Base-by-base conservation (phyloP, 2,113 vertebrate genomes). In the Pangasianodon hypophthalmus region DNA sequence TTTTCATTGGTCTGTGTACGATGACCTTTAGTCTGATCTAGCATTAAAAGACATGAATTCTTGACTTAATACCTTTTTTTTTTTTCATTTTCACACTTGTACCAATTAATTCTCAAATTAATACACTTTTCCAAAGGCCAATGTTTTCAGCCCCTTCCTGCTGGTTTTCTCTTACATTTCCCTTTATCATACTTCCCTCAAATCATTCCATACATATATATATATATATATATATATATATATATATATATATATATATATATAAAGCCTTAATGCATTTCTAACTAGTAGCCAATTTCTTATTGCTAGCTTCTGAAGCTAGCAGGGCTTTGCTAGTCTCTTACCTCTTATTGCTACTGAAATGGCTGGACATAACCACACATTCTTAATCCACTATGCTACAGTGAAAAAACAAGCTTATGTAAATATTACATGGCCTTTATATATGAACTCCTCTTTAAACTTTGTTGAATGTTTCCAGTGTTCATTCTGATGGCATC, bases 231-330 rank as follows among this genome's bases (percentile, higher is more conserved):
- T n/a, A n/a, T n/a, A n/a, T n/a, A n/a, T n/a, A n/a, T n/a, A n/a
- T n/a, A n/a, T n/a, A n/a, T n/a, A n/a, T n/a, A n/a, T n/a, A n/a
- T n/a, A n/a, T n/a, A n/a, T n/a, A 52, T 52, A 10, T 11, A 90
- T 26, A 88, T 69, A 89, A 64, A 58, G 11, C 46, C 62, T 87
- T 75, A 60, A 77, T 89, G 82, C 77, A 89, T 91, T 90, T 91
- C 86, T 82, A 91, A 90, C 86, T 89, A 92, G 86, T 67, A 48
- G 58, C 26, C 86, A 75, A 88, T 91, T 89, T 60, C 32, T 88
- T 79, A 67, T 46, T 84, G 83, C 87, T 62, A n/a, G 75, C 21
- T 29, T 87, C 73, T 41, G 2, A 37, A 13, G 32, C 90, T 60
- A n/a, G 56, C 18, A 19, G 46, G 83, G 21, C 62, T 77, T 69